Conservation (phyloP, 2,113 vertebrate genomes). For the Bungarus multicinctus region DNA sequence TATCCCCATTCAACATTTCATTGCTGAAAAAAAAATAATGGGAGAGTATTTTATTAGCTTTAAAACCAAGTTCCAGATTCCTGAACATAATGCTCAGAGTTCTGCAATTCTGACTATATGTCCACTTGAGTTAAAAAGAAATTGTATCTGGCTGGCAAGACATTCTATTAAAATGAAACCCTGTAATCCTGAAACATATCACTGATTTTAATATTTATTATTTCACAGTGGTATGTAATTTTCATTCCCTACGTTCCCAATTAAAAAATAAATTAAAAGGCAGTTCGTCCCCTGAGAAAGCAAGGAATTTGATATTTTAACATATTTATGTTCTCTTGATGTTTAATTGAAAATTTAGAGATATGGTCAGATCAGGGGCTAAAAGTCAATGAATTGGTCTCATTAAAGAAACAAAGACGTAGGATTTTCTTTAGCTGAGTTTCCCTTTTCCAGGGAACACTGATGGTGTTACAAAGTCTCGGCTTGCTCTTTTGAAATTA, state of each 20-base stretch:
- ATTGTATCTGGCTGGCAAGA: background rate
- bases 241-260: background rate
- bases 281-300: background rate
- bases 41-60: background rate
- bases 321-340: background rate
- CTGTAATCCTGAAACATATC: background rate
- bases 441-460: background rate
- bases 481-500: rapidly evolving
- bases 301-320: background rate
- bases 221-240: background rate
- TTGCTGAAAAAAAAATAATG: background rate
- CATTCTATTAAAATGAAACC: background rate
- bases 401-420: rapidly evolving
- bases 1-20: background rate
- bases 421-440: background rate
- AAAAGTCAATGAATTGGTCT: background rate
- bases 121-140: background rate
- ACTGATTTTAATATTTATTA: background rate
- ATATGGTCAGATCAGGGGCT: background rate
- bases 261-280: background rate
- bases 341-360: background rate
- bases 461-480: background rate
- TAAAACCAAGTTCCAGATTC: background rate
- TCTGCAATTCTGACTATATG: background rate
- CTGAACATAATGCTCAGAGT: background rate